phyloP scores from a whole-genome alignment of 2,113 vertebrate species.

The Beaufortia kweichowensis region DNA sequence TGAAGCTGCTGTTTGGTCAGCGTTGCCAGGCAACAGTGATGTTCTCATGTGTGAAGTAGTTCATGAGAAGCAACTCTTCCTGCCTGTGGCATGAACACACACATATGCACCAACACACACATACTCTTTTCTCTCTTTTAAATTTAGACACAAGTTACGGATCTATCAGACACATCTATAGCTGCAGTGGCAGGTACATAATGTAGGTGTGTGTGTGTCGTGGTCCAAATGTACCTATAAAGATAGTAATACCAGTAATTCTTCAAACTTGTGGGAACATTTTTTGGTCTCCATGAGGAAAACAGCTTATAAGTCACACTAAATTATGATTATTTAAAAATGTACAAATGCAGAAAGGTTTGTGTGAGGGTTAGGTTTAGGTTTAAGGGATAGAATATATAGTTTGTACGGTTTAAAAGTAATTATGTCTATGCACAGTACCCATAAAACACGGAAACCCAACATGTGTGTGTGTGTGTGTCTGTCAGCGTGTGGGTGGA shows the following conservation, averaged over 20 bases:
- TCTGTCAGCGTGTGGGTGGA: constrained; percentile 52
- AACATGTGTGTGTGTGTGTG: constrained; percentile 38
- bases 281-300: no score
- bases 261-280: no score
- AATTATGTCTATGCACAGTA: no score
- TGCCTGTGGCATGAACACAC: constrained; percentile 63
- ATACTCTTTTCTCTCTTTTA: constrained; percentile 2
- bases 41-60: constrained; percentile 72
- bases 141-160: neutral
- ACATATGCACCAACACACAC: constrained; percentile 33
- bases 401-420: no score
- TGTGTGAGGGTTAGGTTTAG: no score
- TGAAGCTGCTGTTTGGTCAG: constrained; percentile 74
- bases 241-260: no score
- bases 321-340: no score
- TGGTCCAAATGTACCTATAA: no score
- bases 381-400: no score
- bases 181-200: neutral
- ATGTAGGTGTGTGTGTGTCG: constrained; percentile 30
- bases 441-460: no score
- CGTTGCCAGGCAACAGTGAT: constrained; percentile 75
- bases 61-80: constrained; percentile 72
- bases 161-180: neutral
- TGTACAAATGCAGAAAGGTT: no score
- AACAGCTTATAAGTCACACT: no score